Evolutionary conservation across 1,140 invertebrate genomes (phyloP), one percentile per base, ranked within the genome.

Genomic region (Wasmannia auropunctata): DNA sequence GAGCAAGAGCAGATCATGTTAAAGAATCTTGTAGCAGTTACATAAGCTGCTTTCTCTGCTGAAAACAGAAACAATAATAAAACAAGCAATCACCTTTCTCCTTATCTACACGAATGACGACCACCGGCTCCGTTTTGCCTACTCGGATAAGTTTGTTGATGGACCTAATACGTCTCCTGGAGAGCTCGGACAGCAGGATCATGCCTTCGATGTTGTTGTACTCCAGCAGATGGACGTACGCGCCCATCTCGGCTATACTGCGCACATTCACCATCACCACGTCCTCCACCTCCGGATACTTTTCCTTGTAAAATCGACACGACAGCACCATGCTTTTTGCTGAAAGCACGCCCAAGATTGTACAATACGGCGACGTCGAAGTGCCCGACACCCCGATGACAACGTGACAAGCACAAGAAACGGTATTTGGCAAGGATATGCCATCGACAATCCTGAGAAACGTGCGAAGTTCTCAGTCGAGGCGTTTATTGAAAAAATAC

Each of bases 201-300:
- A 98, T 99, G 90, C 99, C 99, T 95, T 99, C 99, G 87, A 99
- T 99, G 92, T 99, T 99, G 94, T 99, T 99, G 93, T 99, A 99
- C 95, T 99, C 99, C 72, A 99, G 95, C 67, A 99, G 95, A 94
- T 99, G 98, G 4, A 99, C 99, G 95, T 99, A 99, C 6, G 99
- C 99, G 85, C 99, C 99, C 99, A 99, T 99, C 96, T 99, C 99
- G 49, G 99, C 99, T 91, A 99, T 99, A 88, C 98, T 98, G 19
- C 98, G 96, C 2, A 99, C 99, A 94, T 99, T 99, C 5, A 99
- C 99, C 99, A 99, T 99, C 14, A 99, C 99, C 43, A 99, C 99
- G 97, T 99, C 99, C 92, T 99, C 99, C 46, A 99, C 97, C 94
- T 99, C 99, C 0, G 99, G 99, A 96, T 99, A 99, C 93, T 98